These are phyloP conservation scores for Drepana arcuata DNA, from an alignment of 1,140 invertebrate genomes.

Conservation along the genomic window DNA sequence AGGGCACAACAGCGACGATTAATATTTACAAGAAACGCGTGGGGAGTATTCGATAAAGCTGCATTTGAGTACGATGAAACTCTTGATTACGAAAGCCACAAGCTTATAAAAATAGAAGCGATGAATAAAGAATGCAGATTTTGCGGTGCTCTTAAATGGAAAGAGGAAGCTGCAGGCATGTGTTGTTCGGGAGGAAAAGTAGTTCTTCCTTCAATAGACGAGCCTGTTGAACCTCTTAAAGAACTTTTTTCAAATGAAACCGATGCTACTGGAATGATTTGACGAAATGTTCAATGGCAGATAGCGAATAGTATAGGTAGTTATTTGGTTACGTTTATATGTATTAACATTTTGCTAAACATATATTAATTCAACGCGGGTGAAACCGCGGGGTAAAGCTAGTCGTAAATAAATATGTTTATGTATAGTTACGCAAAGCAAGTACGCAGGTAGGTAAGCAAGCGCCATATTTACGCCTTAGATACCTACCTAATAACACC, in stretches of 20 bases:
- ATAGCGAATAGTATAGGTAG: no score
- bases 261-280: no score
- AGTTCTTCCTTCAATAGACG: conserved; percentile 18
- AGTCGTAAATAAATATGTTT: no score
- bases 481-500: no score
- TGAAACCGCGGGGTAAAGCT: no score
- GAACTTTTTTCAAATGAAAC: conserved; percentile 25
- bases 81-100: conserved; percentile 22
- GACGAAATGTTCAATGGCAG: no score
- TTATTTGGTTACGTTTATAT: no score
- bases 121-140: conserved; percentile 24
- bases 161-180: conserved; percentile 24
- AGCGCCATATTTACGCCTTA: no score
- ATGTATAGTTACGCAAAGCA: no score
- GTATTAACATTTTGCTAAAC: no score
- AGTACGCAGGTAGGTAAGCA: no score
- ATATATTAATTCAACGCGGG: no score
- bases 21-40: conserved; percentile 24
- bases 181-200: conserved; percentile 21
- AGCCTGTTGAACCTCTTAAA: conserved; percentile 22
- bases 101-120: conserved; percentile 23
- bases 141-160: conserved; percentile 28
- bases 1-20: conserved; percentile 21
- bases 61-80: conserved; percentile 19
- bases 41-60: conserved; percentile 21